phyloP scores from a whole-genome alignment of 2,888 invertebrate species.

The Ochropacha duplaris region DNA sequence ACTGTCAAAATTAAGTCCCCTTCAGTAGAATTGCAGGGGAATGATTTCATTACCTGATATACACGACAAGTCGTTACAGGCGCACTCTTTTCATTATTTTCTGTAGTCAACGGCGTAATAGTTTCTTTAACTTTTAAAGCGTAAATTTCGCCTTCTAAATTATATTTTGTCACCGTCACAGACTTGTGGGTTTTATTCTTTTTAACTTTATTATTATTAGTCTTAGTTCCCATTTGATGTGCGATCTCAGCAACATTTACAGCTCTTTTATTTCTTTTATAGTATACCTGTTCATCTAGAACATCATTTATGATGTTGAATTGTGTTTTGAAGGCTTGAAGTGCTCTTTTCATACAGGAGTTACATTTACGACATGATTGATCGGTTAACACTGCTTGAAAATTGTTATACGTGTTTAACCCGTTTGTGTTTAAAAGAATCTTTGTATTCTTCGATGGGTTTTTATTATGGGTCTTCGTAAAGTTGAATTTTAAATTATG shows the following conservation, averaged over 20 bases:
- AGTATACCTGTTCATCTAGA: constrained; percentile 14
- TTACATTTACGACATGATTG: constrained; percentile 45
- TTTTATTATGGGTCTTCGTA: neutral
- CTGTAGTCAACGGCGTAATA: constrained; percentile 13
- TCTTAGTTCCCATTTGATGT: constrained; percentile 15
- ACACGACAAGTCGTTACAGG: constrained; percentile 44
- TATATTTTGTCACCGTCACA: constrained; percentile 58
- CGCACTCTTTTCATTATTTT: constrained; percentile 23
- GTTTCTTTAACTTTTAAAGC: constrained; percentile 62
- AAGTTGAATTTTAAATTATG: constrained; percentile 9
- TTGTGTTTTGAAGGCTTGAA: constrained; percentile 40
- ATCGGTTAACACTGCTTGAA: constrained; percentile 44
- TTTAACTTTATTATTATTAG: constrained; percentile 32
- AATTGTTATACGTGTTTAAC: constrained; percentile 29
- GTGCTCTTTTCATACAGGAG: constrained; percentile 53
- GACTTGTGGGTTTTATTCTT: constrained; percentile 34
- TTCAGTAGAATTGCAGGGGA: constrained; percentile 52
- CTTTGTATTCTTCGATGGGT: neutral
- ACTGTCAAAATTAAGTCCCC: constrained; percentile 41
- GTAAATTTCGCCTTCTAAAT: constrained; percentile 46
- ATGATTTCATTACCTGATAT: constrained; percentile 55
- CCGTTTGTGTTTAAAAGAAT: constrained; percentile 22
- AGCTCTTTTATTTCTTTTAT: constrained; percentile 36
- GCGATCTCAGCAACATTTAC: constrained; percentile 8
- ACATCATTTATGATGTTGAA: constrained; percentile 28